Evolutionary conservation across 2,797 vertebrate genomes (phyloP).

Genomic region (Macrochelys suwanniensis): DNA sequence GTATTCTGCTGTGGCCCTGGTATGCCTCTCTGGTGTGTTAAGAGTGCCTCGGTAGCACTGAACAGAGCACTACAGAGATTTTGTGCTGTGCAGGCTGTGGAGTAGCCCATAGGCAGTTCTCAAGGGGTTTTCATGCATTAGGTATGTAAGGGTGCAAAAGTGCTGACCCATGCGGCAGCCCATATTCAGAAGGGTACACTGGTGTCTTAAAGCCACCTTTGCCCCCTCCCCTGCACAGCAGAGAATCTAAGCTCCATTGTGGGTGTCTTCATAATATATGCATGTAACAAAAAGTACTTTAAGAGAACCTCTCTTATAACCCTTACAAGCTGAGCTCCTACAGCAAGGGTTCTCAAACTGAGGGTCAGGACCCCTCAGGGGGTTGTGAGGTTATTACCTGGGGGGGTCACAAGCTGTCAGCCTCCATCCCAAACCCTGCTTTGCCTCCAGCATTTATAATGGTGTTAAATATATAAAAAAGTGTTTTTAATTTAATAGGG

Average conservation of each 20-base stretch:
- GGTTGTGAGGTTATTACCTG: too few species aligned
- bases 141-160: background rate
- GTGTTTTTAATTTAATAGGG: too few species aligned
- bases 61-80: background rate
- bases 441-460: too few species aligned
- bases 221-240: background rate
- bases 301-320: conserved; percentile 40
- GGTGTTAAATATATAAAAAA: too few species aligned
- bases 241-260: background rate
- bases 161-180: background rate
- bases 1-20: background rate
- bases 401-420: too few species aligned
- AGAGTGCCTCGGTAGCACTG: background rate
- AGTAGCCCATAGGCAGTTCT: background rate
- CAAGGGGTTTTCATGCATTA: background rate
- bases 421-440: too few species aligned
- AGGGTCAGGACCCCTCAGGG: too few species aligned
- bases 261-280: background rate
- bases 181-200: background rate
- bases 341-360: too few species aligned
- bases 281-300: background rate
- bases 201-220: background rate
- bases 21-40: background rate
- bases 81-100: background rate
- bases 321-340: conserved; percentile 3